phyloP scores from a whole-genome alignment of 2,888 invertebrate genomes.

The Branchinecta sandiegonensis region DNA sequence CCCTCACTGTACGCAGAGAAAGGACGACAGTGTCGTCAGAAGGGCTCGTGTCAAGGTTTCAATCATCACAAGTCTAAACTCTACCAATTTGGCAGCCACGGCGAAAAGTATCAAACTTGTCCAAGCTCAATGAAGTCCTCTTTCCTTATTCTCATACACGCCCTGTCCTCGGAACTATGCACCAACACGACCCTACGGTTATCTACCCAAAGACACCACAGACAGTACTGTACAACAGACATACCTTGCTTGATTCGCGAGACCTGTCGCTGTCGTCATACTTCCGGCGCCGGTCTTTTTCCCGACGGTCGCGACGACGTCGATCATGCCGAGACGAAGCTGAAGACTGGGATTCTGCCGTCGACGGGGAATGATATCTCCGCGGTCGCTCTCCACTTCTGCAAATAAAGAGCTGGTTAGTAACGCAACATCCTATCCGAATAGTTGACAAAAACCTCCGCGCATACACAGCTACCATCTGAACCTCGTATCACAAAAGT shows the following conservation, averaged over 20 bases:
- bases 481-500: too few relatives aligned
- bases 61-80: neutral
- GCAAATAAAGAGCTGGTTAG: neutral
- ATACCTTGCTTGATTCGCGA: constrained; percentile 14
- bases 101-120: too few relatives aligned
- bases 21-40: too few relatives aligned
- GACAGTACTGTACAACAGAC: neutral
- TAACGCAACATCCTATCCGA: too few relatives aligned
- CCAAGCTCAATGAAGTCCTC: too few relatives aligned
- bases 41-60: neutral
- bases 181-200: neutral
- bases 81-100: neutral
- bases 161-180: neutral
- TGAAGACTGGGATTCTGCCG: constrained; percentile 15
- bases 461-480: too few relatives aligned
- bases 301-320: neutral
- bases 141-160: neutral
- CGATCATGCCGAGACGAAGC: neutral
- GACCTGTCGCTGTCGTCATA: constrained; percentile 7
- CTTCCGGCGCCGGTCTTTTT: neutral
- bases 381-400: constrained; percentile 3
- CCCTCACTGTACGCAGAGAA: too few relatives aligned
- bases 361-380: neutral
- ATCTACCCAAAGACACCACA: neutral
- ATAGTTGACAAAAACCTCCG: too few relatives aligned